Conservation (phyloP, 2,797 vertebrate genomes). For the Xyrichtys novacula region DNA sequence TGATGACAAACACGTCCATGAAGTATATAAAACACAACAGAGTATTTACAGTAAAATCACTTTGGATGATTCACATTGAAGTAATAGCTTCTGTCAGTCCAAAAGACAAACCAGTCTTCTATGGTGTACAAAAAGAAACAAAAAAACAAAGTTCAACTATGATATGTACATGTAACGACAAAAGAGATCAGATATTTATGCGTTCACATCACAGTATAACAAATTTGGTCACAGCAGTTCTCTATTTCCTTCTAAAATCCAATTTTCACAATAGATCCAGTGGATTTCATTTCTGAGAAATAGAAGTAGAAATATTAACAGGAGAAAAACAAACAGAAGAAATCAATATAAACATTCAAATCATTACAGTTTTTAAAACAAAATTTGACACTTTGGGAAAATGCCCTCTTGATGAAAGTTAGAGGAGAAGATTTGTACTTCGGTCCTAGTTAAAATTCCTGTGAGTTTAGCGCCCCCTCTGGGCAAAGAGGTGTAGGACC, state of each 20-base stretch:
- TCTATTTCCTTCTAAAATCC: constrained; percentile 5
- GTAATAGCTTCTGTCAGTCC: neutral
- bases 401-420: constrained; percentile 5
- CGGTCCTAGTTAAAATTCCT: too few relatives aligned
- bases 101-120: constrained; percentile 9
- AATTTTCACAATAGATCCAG: neutral
- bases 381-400: neutral
- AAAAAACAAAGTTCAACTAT: constrained; percentile 33
- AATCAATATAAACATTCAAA: neutral
- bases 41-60: constrained; percentile 50
- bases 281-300: constrained; percentile 1
- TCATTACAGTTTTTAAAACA: neutral
- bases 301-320: constrained; percentile 5
- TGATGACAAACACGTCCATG: constrained; percentile 6
- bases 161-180: constrained; percentile 39
- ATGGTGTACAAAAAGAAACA: constrained; percentile 42
- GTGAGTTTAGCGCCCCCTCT: too few relatives aligned
- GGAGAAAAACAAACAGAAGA: constrained; percentile 12
- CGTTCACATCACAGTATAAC: constrained; percentile 37
- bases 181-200: constrained; percentile 11
- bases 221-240: constrained; percentile 13
- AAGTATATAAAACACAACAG: neutral
- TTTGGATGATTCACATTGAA: constrained; percentile 23
- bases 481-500: too few relatives aligned
- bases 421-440: neutral